These are phyloP conservation scores for Drosophila serrata DNA, from an alignment of 1,140 invertebrate genomes.

Conservation along the genomic window DNA sequence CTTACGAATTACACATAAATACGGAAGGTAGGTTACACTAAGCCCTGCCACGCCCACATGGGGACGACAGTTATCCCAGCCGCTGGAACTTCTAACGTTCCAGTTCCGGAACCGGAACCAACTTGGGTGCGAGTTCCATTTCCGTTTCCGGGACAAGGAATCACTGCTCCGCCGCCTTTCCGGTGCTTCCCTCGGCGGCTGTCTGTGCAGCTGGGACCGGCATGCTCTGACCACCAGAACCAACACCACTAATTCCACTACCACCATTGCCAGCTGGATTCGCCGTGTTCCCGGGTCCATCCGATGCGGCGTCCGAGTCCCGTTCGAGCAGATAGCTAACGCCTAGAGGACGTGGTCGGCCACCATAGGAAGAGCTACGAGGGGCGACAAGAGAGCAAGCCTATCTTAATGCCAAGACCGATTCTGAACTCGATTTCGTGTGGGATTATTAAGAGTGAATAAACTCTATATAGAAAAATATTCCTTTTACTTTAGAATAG, in stretches of 20 bases:
- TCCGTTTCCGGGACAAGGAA: conserved; percentile 2
- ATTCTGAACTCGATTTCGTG: conserved; percentile 41
- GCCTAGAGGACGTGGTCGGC: conserved; percentile 80
- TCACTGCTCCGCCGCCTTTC: conserved; percentile 40
- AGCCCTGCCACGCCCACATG: conserved; percentile 47
- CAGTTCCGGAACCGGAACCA: neutral
- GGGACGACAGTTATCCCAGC: conserved; percentile 27
- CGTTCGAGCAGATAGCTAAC: conserved; percentile 84
- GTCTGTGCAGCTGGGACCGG: conserved; percentile 71
- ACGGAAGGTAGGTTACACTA: conserved; percentile 61
- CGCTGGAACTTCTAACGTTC: conserved; percentile 11
- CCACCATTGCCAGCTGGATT: conserved; percentile 51
- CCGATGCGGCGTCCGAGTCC: conserved; percentile 64
- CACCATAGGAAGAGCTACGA: conserved; percentile 85
- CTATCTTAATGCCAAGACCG: conserved; percentile 81
- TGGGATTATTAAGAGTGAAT: neutral
- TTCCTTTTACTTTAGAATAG: neutral
- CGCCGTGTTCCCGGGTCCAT: conserved; percentile 55
- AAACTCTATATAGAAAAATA: conserved; percentile 7
- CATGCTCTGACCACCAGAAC: conserved; percentile 50
- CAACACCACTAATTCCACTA: conserved; percentile 39
- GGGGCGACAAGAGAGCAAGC: conserved; percentile 82
- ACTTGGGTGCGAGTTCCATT: neutral
- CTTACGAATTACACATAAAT: conserved; percentile 77
- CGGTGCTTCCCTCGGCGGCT: conserved; percentile 39